Conservation (phyloP, 1,140 invertebrate species). For the Atta colombica region DNA sequence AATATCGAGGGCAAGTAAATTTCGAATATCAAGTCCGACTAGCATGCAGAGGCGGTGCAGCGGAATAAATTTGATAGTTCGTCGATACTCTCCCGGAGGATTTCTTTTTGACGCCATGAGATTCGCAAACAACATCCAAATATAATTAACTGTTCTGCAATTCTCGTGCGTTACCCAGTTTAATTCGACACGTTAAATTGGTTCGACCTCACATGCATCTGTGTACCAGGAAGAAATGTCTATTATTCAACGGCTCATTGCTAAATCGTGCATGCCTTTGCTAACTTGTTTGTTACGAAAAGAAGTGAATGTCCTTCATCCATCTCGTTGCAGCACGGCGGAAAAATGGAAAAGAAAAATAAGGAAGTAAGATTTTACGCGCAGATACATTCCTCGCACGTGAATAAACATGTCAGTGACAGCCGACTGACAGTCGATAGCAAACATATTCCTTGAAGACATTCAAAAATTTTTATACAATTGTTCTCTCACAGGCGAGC, state of each 20-base stretch:
- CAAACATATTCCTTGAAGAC: constrained; percentile 2
- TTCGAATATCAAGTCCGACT: neutral
- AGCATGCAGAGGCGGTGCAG: neutral
- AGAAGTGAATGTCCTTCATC: constrained; percentile 45
- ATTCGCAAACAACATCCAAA: constrained; percentile 16
- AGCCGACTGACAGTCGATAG: neutral
- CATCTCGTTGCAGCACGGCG: constrained; percentile 5
- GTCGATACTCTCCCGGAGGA: neutral
- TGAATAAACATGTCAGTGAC: constrained; percentile 48
- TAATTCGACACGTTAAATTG: constrained; percentile 27
- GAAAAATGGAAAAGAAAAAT: constrained; percentile 6
- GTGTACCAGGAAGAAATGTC: constrained; percentile 5
- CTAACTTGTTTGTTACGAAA: constrained; percentile 22
- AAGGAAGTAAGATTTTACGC: constrained; percentile 45
- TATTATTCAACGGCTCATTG: constrained; percentile 38
- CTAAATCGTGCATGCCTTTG: constrained; percentile 29
- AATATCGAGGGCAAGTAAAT: constrained; percentile 36
- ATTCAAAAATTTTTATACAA: constrained; percentile 18
- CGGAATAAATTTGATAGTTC: constrained; percentile 36
- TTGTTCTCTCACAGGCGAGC: neutral
- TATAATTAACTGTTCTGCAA: constrained; percentile 13
- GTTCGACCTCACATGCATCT: constrained; percentile 2
- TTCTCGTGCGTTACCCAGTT: neutral
- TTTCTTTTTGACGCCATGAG: neutral
- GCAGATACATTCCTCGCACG: constrained; percentile 26